phyloP scores from a whole-genome alignment of 2,113 vertebrate genomes.

The Atherinomorus stipes region DNA sequence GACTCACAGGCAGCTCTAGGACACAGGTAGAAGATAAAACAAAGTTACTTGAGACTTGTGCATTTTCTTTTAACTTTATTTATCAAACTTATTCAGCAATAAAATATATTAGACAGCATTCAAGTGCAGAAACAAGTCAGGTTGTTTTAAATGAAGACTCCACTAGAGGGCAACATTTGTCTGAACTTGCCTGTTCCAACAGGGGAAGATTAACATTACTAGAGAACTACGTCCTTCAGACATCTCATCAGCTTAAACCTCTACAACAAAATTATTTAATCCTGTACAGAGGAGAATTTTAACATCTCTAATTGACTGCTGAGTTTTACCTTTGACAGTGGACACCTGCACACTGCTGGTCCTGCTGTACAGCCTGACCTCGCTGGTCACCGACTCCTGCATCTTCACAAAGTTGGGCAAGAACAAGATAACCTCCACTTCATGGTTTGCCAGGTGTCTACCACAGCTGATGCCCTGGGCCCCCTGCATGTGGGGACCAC shows the following conservation, averaged over 20 bases:
- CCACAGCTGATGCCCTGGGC: slow-evolving; percentile 95
- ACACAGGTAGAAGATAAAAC: slow-evolving; percentile 3
- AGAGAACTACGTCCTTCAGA: background rate
- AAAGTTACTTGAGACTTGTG: background rate
- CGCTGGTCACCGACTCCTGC: slow-evolving; percentile 91
- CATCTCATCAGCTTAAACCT: background rate
- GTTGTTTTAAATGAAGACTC: slow-evolving; percentile 4
- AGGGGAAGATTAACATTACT: background rate
- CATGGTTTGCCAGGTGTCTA: slow-evolving; percentile 92
- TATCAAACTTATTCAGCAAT: background rate
- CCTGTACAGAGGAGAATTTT: background rate
- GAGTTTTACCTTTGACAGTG: slow-evolving; percentile 86
- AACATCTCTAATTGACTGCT: background rate
- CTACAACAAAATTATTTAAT: background rate
- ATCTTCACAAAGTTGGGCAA: slow-evolving; percentile 94
- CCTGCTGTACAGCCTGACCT: slow-evolving; percentile 90
- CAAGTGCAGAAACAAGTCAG: background rate
- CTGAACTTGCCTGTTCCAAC: slow-evolving; percentile 10
- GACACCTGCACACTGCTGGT: slow-evolving; percentile 90
- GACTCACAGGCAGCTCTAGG: slow-evolving; percentile 89
- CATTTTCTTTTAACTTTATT: background rate
- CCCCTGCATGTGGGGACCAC: slow-evolving; percentile 92
- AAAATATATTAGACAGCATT: background rate
- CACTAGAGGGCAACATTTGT: slow-evolving; percentile 70
- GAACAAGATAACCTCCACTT: slow-evolving; percentile 92